These are phyloP conservation scores for Leptinotarsa undecemlineata DNA, from an alignment of 1,140 invertebrate species.

Conservation along the genomic window DNA sequence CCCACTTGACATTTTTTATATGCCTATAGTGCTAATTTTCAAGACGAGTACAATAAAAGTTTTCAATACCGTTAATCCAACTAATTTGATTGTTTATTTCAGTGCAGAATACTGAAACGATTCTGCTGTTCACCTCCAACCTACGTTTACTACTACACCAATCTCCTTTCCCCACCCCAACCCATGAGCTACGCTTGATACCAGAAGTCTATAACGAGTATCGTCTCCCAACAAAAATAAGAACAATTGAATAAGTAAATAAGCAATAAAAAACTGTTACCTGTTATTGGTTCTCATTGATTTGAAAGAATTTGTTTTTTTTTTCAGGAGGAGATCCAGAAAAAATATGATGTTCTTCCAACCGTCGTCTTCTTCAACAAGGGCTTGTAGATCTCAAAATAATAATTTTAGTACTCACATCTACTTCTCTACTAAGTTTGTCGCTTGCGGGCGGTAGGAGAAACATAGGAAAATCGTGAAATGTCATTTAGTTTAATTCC, in stretches of 20 bases:
- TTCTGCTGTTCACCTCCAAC: conserved; percentile 53
- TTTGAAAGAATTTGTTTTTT: conserved; percentile 13
- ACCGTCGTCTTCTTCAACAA: conserved; percentile 43
- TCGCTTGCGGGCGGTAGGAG: too few species aligned
- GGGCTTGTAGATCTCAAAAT: conserved; percentile 33
- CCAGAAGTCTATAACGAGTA: neutral
- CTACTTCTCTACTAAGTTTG: too few species aligned
- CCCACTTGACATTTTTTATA: too few species aligned
- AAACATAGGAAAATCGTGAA: too few species aligned
- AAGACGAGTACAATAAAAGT: too few species aligned
- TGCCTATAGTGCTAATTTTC: too few species aligned
- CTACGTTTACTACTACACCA: conserved; percentile 58
- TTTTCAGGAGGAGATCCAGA: conserved; percentile 36
- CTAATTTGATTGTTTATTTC: conserved; percentile 33
- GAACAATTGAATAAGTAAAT: conserved; percentile 12
- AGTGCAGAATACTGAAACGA: conserved; percentile 56
- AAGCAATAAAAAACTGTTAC: conserved; percentile 3
- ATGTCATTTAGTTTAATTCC: too few species aligned
- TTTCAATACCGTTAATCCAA: neutral
- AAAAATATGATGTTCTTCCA: conserved; percentile 32
- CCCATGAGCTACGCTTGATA: too few species aligned
- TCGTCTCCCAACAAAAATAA: conserved; percentile 10
- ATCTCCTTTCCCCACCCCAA: neutral
- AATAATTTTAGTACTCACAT: too few species aligned
- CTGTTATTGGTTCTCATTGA: neutral